Conservation (phyloP, 30 jellyfish, hydroid and myxozoan species). For the Pelagia noctiluca region DNA sequence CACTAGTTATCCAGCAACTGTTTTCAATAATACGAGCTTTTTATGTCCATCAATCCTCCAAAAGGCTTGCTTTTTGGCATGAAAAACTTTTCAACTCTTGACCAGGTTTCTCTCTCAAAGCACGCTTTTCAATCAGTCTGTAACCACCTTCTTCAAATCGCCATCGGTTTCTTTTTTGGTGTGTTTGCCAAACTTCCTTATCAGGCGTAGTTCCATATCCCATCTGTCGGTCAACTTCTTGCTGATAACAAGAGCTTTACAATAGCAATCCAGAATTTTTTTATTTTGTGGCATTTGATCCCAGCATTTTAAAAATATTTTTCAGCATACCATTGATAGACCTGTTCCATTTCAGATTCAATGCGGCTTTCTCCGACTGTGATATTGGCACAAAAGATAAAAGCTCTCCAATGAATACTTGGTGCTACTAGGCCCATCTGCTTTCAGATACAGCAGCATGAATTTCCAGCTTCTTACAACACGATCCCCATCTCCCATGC, state of each 20-base stretch:
- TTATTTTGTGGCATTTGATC: conserved; percentile 37
- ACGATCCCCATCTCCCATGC: conserved; percentile 4
- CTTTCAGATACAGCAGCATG: conserved; percentile 2
- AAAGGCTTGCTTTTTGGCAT: not conserved
- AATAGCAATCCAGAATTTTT: conserved; percentile 22
- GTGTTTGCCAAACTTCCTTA: conserved; percentile 37
- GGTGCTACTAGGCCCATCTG: conserved; percentile 2
- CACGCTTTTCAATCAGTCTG: conserved; percentile 8
- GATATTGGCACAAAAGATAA: not conserved
- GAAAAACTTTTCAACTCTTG: conserved; percentile 9
- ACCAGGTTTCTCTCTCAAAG: conserved; percentile 6
- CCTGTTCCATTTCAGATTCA: conserved; percentile 50
- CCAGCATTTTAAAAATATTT: conserved; percentile 19
- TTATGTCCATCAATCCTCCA: conserved; percentile 41
- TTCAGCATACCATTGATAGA: conserved; percentile 1
- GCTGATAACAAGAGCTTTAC: conserved; percentile 31
- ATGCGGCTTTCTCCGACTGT: conserved; percentile 17
- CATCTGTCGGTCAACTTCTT: conserved; percentile 28
- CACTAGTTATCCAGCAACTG: not conserved
- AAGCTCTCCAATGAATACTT: not conserved
- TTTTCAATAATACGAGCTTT: conserved; percentile 1
- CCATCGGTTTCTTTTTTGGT: conserved; percentile 5
- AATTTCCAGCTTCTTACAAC: not conserved
- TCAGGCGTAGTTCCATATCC: conserved; percentile 4
- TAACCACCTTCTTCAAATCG: conserved; percentile 35